Evolutionary conservation across 2,797 vertebrate genomes (phyloP).

Genomic region (Acrocephalus scirpaceus): DNA sequence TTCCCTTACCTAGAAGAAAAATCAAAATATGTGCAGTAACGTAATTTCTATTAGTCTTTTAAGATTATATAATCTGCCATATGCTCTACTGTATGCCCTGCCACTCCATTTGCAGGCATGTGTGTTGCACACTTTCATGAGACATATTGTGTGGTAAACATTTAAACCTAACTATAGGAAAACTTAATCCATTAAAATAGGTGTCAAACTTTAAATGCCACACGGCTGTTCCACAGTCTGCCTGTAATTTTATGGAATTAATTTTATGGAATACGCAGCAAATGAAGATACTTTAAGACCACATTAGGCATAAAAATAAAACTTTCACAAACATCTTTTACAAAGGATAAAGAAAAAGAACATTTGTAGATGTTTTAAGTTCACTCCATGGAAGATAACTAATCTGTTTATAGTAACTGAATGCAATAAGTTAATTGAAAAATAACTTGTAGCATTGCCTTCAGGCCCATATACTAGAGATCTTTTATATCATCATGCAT

Average conservation of each 20-base stretch:
- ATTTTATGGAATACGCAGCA: not conserved
- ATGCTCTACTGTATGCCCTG: conserved; percentile 22
- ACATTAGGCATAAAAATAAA: not conserved
- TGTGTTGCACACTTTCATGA: not conserved
- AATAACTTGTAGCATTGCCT: not conserved
- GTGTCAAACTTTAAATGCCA: not conserved
- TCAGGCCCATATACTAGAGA: not conserved
- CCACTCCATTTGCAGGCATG: conserved; percentile 2
- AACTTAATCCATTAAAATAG: not conserved
- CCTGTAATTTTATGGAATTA: not conserved
- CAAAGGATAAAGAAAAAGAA: not conserved
- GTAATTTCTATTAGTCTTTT: conserved; percentile 59
- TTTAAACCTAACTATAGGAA: conserved; percentile 12
- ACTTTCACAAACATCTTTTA: not conserved
- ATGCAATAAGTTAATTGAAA: not conserved
- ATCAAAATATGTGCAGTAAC: conserved; percentile 78
- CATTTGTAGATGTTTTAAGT: not conserved
- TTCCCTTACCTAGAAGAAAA: conserved; percentile 91
- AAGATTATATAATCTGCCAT: conserved; percentile 58
- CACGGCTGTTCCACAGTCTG: not conserved
- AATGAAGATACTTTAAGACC: not conserved
- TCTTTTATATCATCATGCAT: not conserved
- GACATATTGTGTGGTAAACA: not conserved
- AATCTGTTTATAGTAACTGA: not conserved
- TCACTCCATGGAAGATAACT: not conserved